Percentiles rank a stretch among this genome's conserved stretches.
Evolutionary conservation across 2,797 vertebrate species (phyloP).

Genomic region (Acrocephalus scirpaceus): DNA sequence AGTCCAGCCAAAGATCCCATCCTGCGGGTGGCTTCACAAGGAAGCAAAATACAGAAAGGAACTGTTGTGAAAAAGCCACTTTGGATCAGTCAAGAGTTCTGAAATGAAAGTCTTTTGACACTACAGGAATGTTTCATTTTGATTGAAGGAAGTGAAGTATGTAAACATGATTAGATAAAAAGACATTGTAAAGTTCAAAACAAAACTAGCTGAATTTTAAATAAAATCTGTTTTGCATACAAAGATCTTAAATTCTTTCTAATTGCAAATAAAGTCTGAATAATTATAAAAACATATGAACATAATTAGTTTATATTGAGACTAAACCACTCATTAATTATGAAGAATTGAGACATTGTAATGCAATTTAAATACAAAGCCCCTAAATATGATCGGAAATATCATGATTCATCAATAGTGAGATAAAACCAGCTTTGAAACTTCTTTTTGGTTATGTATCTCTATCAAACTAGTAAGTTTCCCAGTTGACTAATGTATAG

Average conservation of each 20-base stretch:
- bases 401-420: background rate
- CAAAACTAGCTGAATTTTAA: background rate
- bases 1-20: background rate
- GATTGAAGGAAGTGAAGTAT: background rate
- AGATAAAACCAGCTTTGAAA: background rate
- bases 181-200: background rate
- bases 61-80: background rate
- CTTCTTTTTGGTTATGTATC: background rate
- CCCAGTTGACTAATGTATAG: background rate
- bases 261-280: background rate
- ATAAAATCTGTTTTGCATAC: background rate
- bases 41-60: background rate
- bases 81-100: background rate
- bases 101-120: background rate
- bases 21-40: background rate
- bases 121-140: background rate
- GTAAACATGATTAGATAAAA: background rate
- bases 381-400: background rate
- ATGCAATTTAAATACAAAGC: constrained; percentile 10
- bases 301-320: background rate
- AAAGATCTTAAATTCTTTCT: background rate
- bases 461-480: background rate
- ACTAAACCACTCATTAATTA: background rate
- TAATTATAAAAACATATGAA: background rate
- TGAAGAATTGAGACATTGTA: background rate